Evolutionary conservation across 2,797 vertebrate genomes (phyloP), one percentile per base, ranked within the genome.

Genomic region (Hoplostethus atlanticus): DNA sequence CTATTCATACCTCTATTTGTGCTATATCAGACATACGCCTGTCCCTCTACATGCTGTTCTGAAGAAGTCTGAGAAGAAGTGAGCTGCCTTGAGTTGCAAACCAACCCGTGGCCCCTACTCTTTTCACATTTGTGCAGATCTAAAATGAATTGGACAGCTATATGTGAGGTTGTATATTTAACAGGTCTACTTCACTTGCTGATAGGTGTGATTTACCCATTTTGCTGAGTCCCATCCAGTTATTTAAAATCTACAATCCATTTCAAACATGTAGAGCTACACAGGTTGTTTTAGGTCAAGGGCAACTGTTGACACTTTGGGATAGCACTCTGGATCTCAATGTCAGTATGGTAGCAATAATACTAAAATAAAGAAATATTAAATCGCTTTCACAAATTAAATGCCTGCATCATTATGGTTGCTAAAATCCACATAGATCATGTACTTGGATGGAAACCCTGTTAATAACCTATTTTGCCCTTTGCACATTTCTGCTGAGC

Each of bases 311-410:
- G 67, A 64, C 57, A 48, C 55, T 68, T 58, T 34, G 42, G 48
- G 51, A 53, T 46, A 54, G 36, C 48, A 60, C 46, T 77, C 55
- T 67, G 61, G 48, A 51, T 68, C 34, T 75, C 64, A 51, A 38
- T 74, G 69, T 64, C 58, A 57, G 31, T 74, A 77, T 54, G 77
- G 46, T 65, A 72, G 48, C 73, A 77, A 60, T 71, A 78, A 30
- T 38, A 60, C 52, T 76, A 69, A 80, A 77, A 77, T 47, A 68
- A 70, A 48, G 13, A 38, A 9, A 74, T 68, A 57, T 64, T 2
- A 79, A 54, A 68, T 77, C 74, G 84, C 71, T 86, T 89, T 89
- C 77, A 28, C 76, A 76, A 85, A 78, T 73, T 15, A 80, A 84
- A 84, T 71, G 77, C 64, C 72, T 73, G 79, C 53, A 78, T 79